Evolutionary conservation across 2,113 vertebrate species (phyloP), one percentile per base, ranked within the genome.

Genomic region (Rostratula benghalensis): DNA sequence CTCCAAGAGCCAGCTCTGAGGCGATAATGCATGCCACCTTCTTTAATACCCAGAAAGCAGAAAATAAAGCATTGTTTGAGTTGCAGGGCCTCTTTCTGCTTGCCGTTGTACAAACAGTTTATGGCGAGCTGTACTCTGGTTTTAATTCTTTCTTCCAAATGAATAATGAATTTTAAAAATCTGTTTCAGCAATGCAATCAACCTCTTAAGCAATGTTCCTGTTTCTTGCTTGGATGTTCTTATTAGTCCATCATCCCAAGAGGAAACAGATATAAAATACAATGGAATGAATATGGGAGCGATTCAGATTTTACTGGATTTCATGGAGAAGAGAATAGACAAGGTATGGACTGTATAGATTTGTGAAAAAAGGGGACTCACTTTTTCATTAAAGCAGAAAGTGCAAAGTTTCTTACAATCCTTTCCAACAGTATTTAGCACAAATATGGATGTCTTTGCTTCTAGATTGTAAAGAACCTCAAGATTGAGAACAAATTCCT

Each of bases 251-350:
- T 98, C 98, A 39, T 97, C 98, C 65, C 98, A 99, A 94, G 98
- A 98, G 83, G 98, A 98, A 96, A 97, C 97, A 63, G 95, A 97
- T 92, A 96, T 97, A 92, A 98, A 98, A 86, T 99, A 99, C 89
- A 98, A 98, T 65, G 99, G 99, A 50, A 99, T 99, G 98, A 99
- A 99, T 97, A 98, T 99, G 98, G 97, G 98, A 67, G 98, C 97
- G 28, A 96, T 99, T 95, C 98, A 99, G 54, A 97, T 98, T 94
- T 97, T 99, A 57, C 94, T 99, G 93, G 98, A 97, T 96, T 99
- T 99, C 97, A 99, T 99, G 99, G 99, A 99, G 97, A 99, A 98
- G 97, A 99, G 99, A 96, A 99, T 99, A 88, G 99, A 99, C 98
- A 99, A 99, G 99, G 99, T 99, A 98, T 97, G 95, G n/a, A 10